Base-by-base conservation (phyloP, 1,140 invertebrate genomes). In the Drosophila trapezifrons region DNA sequence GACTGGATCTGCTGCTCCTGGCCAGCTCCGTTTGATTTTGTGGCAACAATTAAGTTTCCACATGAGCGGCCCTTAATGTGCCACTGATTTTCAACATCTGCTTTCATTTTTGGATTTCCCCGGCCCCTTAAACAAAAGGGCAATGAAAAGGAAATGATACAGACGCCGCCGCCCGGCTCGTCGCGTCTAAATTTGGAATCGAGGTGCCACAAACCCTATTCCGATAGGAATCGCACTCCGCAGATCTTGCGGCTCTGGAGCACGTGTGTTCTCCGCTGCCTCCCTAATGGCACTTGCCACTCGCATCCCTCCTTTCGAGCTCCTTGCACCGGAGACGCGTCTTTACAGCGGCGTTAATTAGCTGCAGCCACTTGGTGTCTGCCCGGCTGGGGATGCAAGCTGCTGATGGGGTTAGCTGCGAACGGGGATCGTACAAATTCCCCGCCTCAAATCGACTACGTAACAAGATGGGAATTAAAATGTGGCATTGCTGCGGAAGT, bases 1-100 rank as follows among this genome's bases (percentile, higher is more conserved):
- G 32, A 42, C 54, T 54, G 46, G 47, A 37, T 45, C 18, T 18
- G 20, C 29, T 42, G 58, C 32, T 59, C 32, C 29, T 60, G 29
- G 20, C 20, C 20, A 20, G 38, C 25, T 42, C 18, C 51, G 42
- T 69, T 65, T 57, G 67, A 70, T 57, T 66, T 63, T 80, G 81
- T 80, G 83, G 84, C 80, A 82, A 85, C 84, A 91, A 91, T 85
- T 89, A 91, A 89, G 76, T 90, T 91, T 91, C 89, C 89, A 89
- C 89, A 91, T 89, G 89, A 91, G 67, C 74, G 74, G 81, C 65
- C 63, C 86, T 90, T 90, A 85, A 90, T 90, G 83, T 90, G 80
- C 83, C 81, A 79, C 87, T 91, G 89, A 91, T 91, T 91, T 85
- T 77, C 83, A 82, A 91, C 89, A 91, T 91, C 89, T 91, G 89